Percentiles rank a stretch among this genome's conserved stretches.
Conservation (phyloP, 64 coral and sea anemone species). For the Porites lutea region DNA sequence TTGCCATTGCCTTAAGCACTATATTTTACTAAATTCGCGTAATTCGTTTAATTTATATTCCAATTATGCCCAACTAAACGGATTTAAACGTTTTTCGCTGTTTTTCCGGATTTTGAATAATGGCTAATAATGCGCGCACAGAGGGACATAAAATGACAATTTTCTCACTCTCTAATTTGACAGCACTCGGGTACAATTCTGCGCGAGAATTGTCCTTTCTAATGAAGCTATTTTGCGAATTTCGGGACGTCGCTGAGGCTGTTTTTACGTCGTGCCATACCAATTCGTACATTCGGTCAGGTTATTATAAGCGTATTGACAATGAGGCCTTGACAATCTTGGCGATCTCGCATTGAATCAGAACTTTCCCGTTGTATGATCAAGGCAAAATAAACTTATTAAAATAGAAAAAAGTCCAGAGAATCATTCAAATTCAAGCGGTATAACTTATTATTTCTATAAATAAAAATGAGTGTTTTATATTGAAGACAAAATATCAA, state of each 20-base stretch:
- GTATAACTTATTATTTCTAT: no score
- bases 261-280: neutral
- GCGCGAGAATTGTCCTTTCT: neutral
- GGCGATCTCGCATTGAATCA: neutral
- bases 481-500: conserved; percentile 7
- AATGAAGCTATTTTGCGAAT: conserved; percentile 22
- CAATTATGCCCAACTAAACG: conserved; percentile 5
- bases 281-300: no score
- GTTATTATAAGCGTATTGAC: no score
- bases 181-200: conserved; percentile 1
- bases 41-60: conserved; percentile 7
- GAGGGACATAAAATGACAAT: neutral
- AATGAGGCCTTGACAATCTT: no score
- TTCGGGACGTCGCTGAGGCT: neutral
- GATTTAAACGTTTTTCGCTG: neutral
- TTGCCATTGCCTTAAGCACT: neutral
- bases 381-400: no score
- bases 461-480: neutral
- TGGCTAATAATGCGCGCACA: neutral
- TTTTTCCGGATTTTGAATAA: conserved; percentile 13
- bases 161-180: conserved; percentile 7
- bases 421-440: no score
- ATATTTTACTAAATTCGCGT: neutral
- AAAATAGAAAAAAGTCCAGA: no score
- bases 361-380: neutral